Percentiles rank a stretch among this genome's conserved stretches.
Evolutionary conservation across 2,888 invertebrate species (phyloP).

Genomic region (Agriopis marginaria): DNA sequence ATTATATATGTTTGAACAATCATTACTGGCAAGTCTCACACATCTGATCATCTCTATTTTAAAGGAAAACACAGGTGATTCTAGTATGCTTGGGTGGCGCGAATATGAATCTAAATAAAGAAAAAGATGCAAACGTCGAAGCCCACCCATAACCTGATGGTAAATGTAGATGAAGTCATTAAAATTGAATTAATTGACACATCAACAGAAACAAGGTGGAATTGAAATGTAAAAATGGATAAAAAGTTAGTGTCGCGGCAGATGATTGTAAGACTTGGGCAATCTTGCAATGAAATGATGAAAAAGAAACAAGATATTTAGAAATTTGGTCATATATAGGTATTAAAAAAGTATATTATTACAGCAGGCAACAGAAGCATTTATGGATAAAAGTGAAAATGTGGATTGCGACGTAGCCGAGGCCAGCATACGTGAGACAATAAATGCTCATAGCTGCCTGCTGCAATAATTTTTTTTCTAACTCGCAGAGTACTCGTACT

Average conservation of each 20-base stretch:
- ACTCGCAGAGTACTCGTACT: too few relatives aligned
- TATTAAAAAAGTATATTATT: too few relatives aligned
- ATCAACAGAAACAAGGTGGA: conserved; percentile 24
- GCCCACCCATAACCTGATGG: conserved; percentile 9
- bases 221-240: conserved; percentile 9
- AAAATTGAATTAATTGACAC: conserved; percentile 15
- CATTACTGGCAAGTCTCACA: conserved; percentile 43
- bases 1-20: conserved; percentile 60
- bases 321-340: too few relatives aligned
- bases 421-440: too few relatives aligned
- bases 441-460: too few relatives aligned
- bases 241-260: conserved; percentile 27
- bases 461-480: too few relatives aligned
- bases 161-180: conserved; percentile 11
- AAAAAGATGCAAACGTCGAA: conserved; percentile 1
- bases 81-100: conserved; percentile 9
- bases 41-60: conserved; percentile 33
- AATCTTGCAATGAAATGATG: background rate
- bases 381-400: too few relatives aligned
- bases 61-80: conserved; percentile 9
- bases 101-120: conserved; percentile 8
- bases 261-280: conserved; percentile 27
- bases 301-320: background rate
- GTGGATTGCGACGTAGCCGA: too few relatives aligned
- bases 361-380: too few relatives aligned